Evolutionary conservation across 2,888 invertebrate genomes (phyloP), one percentile per base, ranked within the genome.

Genomic region (Bombyx huttoni): DNA sequence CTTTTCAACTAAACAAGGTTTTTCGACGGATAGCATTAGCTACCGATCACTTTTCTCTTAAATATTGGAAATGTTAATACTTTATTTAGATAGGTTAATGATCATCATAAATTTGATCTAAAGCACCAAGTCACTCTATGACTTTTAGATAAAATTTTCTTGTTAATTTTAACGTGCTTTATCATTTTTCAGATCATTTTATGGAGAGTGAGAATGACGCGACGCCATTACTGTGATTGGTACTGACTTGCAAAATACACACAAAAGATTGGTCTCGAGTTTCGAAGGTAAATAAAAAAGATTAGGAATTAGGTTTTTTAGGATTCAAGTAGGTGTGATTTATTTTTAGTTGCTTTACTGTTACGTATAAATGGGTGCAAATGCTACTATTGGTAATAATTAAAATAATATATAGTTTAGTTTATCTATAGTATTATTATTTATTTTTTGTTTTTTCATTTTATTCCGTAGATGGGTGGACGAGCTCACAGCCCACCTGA

Each of bases 181-280:
- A 51, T 53, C 53, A 53, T 47, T 53, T 35, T 40, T 14, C 13
- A 51, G 13, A 48, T 46, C 10, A 33, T 48, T 48, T 51, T 51
- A 48, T 48, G 51, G n/a, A 34, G 49, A 51, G 49, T 34, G 34
- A 53, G 49, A 40, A 49, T 51, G 33, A 47, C 47, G 51, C 13
- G n/a, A 24, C 49, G 14, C 53, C 53, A 33, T 53, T 51, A 51
- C 51, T 34, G 51, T 53, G 49, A 51, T 53, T 53, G 49, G 12
- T 46, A 40, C 35, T 53, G 46, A 53, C 53, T 53, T 51, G 49
- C 13, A 24, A 49, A 49, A 47, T 34, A 14, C 24, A 10, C 10
- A 47, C 35, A n/a, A n/a, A 46, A 47, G 34, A 47, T 35, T 14
- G 34, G 13, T 47, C 35, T 40, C 8, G 47, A 13, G 12, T 13